Evolutionary conservation across 2,888 invertebrate genomes (phyloP), one percentile per base, ranked within the genome.

Genomic region (Agrotis segetum): DNA sequence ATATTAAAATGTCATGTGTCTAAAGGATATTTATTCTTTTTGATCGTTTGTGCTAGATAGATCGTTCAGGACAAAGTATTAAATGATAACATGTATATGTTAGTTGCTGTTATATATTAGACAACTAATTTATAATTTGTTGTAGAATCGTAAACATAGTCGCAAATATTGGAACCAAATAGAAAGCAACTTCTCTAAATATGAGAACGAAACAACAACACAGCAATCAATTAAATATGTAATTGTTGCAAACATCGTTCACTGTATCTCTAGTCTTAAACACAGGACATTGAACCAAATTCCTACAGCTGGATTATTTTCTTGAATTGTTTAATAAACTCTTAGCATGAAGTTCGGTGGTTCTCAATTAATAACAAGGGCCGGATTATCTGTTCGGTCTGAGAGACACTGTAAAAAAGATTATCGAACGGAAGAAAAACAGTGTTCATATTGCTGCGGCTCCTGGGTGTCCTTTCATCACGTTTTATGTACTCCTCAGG

Each of bases 401-500:
- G 13, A 53, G 73, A 69, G 74, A 75, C 67, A 71, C 68, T 72
- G 44, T 74, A 74, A 76, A 82, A 79, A 80, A 81, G 76, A 79
- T 84, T 77, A 88, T 86, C 74, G 83, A 85, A 85, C 77, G 77
- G 76, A 85, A 84, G 83, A 85, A 88, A 87, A 86, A 86, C 85
- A 86, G 81, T 86, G 86, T 85, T 87, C 86, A 85, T 88, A 88
- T 89, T 82, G 84, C 81, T 82, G 84, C 73, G 85, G 81, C 82
- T 84, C 85, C 83, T 80, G 88, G 89, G 87, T 87, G 87, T 85
- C 88, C 86, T 89, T 91, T 91, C 88, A 89, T 89, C 88, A 87
- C 88, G 86, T 88, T 91, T 90, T 90, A 89, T 89, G 88, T 90
- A 89, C 88, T 89, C 83, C 85, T 90, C 84, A 87, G 89, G 87